Base-by-base conservation (phyloP, 2,797 vertebrate genomes). In the Urosaurus nigricauda region DNA sequence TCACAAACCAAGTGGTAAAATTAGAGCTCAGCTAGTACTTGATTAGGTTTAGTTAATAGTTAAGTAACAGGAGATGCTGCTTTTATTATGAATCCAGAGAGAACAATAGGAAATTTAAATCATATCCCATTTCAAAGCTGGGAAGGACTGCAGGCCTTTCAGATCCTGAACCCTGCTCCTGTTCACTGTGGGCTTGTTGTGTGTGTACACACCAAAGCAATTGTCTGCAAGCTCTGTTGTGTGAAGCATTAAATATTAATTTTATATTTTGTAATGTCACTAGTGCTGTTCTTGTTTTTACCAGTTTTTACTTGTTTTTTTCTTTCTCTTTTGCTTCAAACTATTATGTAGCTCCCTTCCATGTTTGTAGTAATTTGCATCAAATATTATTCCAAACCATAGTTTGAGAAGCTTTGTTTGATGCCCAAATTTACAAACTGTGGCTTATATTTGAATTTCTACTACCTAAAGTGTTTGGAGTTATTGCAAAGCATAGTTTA, bases 31-130 rank as follows among this genome's bases (percentile, higher is more conserved):
- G 92, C 90, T 94, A 79, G 88, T 93, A 90, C 94, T 95, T 94
- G 92, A 95, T 94, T 94, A 94, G 90, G 79, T 88, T 93, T 0
- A 0, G 91, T 92, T 95, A 94, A 93, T 94, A 92, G 93, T 93
- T 94, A 51, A 90, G 89, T 94, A 94, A 95, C 91, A 89, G 82
- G 43, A 79, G 85, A 65, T 88, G 65, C 87, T 90, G 93, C 91
- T 93, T 94, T 94, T 93, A 88, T 93, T 87, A 58, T 88, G 89
- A 88, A 89, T 93, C 13, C 0, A 93, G 89, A 86, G 92, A 94
- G 47, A 93, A 92, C 80, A 94, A 92, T 89, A 79, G 79, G 75
- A 73, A 84, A 94, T 90, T 94, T 92, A 93, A 43, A 93, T 92
- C 90, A 86, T 90, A 88, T 79, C 65, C 85, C n/a, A 93, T 92